Percentiles rank a stretch among this genome's conserved stretches.
Conservation (phyloP, 1,140 invertebrate genomes). For the Lepidurus packardi region DNA sequence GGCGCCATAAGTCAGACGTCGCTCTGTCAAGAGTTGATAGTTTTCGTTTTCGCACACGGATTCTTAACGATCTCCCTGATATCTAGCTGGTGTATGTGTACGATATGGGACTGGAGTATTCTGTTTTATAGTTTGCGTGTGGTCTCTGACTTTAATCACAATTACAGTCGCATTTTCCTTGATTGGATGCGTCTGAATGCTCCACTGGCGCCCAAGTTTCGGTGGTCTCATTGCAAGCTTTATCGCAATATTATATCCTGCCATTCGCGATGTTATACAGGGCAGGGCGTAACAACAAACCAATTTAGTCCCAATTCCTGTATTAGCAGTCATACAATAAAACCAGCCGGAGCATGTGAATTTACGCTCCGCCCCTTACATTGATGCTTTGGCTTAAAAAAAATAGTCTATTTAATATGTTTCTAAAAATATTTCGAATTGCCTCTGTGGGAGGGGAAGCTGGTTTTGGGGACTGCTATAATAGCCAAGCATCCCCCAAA, state of each 20-base stretch:
- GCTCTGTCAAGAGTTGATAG: too few relatives aligned
- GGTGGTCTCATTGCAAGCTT: neutral
- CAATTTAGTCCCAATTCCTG: neutral
- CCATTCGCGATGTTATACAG: neutral
- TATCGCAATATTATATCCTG: neutral
- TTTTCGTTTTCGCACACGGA: neutral
- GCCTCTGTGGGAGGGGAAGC: too few relatives aligned
- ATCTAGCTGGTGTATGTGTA: neutral
- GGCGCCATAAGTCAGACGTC: too few relatives aligned
- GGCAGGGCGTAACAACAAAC: neutral
- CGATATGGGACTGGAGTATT: neutral
- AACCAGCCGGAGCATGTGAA: neutral
- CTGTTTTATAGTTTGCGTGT: constrained; percentile 3
- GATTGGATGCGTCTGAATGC: constrained; percentile 18
- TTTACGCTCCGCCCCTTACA: too few relatives aligned
- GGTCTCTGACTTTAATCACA: constrained; percentile 5
- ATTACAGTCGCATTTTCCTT: neutral
- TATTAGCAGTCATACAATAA: neutral
- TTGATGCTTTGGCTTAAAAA: too few relatives aligned
- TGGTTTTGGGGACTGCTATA: too few relatives aligned
- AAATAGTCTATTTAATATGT: too few relatives aligned
- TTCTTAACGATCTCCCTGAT: neutral
- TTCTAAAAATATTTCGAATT: too few relatives aligned
- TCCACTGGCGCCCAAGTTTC: neutral
- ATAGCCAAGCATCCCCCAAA: too few relatives aligned